Evolutionary conservation across 2,797 vertebrate species (phyloP).

Genomic region (Amblyopsis hoosieri): DNA sequence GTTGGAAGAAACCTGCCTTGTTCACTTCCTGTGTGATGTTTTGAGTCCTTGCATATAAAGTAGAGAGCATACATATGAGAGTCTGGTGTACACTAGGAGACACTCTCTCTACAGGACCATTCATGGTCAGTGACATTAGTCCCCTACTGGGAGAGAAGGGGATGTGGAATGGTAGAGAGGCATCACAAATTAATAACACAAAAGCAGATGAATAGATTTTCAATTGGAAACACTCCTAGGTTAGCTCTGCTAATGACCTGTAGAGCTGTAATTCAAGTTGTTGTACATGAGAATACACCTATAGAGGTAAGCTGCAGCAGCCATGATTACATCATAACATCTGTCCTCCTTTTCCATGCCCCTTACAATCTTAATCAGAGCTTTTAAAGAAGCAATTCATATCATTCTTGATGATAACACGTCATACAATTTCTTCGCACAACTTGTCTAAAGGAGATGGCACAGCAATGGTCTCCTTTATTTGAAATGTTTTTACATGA

Average conservation of each 20-base stretch:
- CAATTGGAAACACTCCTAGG: conserved; percentile 48
- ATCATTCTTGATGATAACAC: too few species aligned
- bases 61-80: conserved; percentile 11
- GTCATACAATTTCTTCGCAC: too few species aligned
- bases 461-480: too few species aligned
- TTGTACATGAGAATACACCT: conserved; percentile 55
- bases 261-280: conserved; percentile 60
- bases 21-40: conserved; percentile 22
- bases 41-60: conserved; percentile 16
- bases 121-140: conserved; percentile 38
- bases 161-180: conserved; percentile 10
- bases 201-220: conserved; percentile 69
- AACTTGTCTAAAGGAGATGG: too few species aligned
- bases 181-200: conserved; percentile 58
- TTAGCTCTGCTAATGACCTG: conserved; percentile 50
- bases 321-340: conserved; percentile 52
- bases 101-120: too few species aligned
- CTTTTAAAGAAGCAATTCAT: too few species aligned
- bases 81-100: conserved; percentile 7
- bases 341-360: conserved; percentile 28
- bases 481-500: too few species aligned
- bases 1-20: conserved; percentile 26
- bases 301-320: conserved; percentile 42
- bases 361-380: conserved; percentile 24
- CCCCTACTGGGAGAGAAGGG: conserved; percentile 28